Base-by-base conservation (phyloP, 1,140 invertebrate species). In the Drosophila ohnishii region DNA sequence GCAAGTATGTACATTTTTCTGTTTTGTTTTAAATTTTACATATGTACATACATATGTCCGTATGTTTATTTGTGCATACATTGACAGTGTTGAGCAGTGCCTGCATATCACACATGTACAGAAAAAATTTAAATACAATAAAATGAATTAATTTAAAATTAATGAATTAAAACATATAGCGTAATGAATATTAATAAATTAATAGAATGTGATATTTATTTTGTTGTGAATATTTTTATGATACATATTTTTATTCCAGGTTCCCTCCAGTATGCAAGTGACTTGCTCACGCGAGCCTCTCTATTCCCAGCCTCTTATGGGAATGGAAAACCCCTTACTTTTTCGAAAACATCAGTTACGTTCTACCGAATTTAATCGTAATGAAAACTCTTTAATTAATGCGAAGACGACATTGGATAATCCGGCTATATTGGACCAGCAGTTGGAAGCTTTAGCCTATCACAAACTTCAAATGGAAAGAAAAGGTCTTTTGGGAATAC, bases 231-330 rank as follows among this genome's bases (percentile, higher is more conserved):
- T 57, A 22, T 50, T 3, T 48, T 48, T 8, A 16, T 58, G 13
- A n/a, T 48, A 40, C 32, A 35, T 34, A 16, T 39, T 10, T 61
- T 25, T 34, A 40, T 56, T 37, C 14, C 37, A 91, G 83, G 87
- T 90, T 28, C 84, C 90, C 51, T 79, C 79, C 2, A 91, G 90
- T 58, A 78, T 66, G 60, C 73, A 90, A 22, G 78, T 93, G 30
- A 91, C 90, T 47, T 85, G 92, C 69, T 77, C 90, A 8, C 67
- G 80, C 8, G 92, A 93, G 69, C 92, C 92, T 0, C 86, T 91
- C 5, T 93, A 92, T 74, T 92, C 92, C 0, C 92, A 92, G 28
- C 83, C 92, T 6, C 50, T 93, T 22, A 57, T 76, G 25, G 87
- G 72, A 28, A 42, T 57, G 16, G 77, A 73, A 14, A 48, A 60